A percentile compares a stretch with the other conserved stretches of the same genome.
Conservation (phyloP, 2,797 vertebrate species). For the Gadopsis marmoratus region DNA sequence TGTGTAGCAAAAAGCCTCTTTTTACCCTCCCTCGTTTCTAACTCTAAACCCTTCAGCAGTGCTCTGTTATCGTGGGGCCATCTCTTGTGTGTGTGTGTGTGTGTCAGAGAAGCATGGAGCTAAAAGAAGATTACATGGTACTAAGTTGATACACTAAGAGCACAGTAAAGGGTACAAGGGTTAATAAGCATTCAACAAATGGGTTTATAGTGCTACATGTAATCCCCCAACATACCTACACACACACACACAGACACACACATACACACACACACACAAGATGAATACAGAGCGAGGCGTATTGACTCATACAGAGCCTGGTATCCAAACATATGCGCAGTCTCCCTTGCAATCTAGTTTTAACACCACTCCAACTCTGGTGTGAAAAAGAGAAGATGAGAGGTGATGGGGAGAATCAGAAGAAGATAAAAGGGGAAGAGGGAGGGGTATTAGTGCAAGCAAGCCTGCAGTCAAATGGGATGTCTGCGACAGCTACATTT, state of each 20-base stretch:
- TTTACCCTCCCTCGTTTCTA: not conserved
- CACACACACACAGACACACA: conserved; percentile 32
- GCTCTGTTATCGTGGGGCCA: conserved; percentile 49
- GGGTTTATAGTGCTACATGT: conserved; percentile 65
- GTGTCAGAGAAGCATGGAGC: conserved; percentile 32
- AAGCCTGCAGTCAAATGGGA: conserved; percentile 33
- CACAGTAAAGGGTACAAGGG: conserved; percentile 62
- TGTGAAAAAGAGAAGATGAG: conserved; percentile 1
- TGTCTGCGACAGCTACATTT: conserved; percentile 23
- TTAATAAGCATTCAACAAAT: conserved; percentile 78
- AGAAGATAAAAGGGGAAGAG: conserved; percentile 4
- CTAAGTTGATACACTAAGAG: conserved; percentile 69
- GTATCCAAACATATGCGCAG: conserved; percentile 12
- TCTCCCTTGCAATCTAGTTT: conserved; percentile 11
- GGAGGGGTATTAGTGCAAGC: conserved; percentile 6
- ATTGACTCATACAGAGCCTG: not conserved
- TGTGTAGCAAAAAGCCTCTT: conserved; percentile 16
- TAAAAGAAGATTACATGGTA: conserved; percentile 67
- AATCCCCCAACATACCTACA: conserved; percentile 57
- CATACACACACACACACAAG: conserved; percentile 29
- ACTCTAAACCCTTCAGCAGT: conserved; percentile 34
- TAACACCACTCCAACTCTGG: not conserved
- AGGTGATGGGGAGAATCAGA: conserved; percentile 12
- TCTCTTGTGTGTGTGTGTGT: conserved; percentile 31
- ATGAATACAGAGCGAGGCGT: conserved; percentile 10